Base-by-base conservation (phyloP, 2,113 vertebrate genomes). In the Egretta garzetta region DNA sequence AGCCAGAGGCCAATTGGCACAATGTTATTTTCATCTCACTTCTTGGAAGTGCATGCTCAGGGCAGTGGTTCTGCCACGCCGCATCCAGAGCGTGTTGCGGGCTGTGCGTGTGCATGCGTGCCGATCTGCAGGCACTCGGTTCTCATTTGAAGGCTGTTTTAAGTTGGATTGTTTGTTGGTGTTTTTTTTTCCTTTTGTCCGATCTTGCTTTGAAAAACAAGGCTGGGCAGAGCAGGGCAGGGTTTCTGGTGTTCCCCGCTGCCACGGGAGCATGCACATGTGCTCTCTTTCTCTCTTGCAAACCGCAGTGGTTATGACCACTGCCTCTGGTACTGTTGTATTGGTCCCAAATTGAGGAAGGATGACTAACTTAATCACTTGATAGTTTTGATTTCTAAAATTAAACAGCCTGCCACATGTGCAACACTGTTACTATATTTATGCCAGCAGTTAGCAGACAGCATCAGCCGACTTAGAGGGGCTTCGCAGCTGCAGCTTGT, bases 301-400 rank as follows among this genome's bases (percentile, higher is more conserved):
- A 97, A 97, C 96, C 96, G 76, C 92, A 55, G 90, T 80, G 94
- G 96, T 97, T 92, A 55, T 92, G 92, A 96, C 93, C 91, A 37
- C 94, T 93, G 90, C 91, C 92, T 95, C 88, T 96, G 96, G 93
- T 93, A 93, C 93, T 87, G 91, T 75, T 97, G 92, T 87, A 93
- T 86, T 91, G 84, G 91, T 95, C 93, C 97, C 91, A 94, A 96
- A 96, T 95, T 95, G 97, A 96, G 95, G 97, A 97, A 97, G 96
- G 92, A 96, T 93, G 92, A 91, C 84, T 88, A 96, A 90, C 94
- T 97, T 92, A 95, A 96, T 97, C 95, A 91, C 95, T 97, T 22
- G 1, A 93, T 94, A 96, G 96, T 96, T 98, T 95, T 97, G 93
- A 95, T 96, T 97, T 96, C 97, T 96, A 98, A 97, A 97, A 98